These are phyloP conservation scores for Dichetophora obliterata DNA, from an alignment of 2,888 invertebrate genomes.

Conservation along the genomic window DNA sequence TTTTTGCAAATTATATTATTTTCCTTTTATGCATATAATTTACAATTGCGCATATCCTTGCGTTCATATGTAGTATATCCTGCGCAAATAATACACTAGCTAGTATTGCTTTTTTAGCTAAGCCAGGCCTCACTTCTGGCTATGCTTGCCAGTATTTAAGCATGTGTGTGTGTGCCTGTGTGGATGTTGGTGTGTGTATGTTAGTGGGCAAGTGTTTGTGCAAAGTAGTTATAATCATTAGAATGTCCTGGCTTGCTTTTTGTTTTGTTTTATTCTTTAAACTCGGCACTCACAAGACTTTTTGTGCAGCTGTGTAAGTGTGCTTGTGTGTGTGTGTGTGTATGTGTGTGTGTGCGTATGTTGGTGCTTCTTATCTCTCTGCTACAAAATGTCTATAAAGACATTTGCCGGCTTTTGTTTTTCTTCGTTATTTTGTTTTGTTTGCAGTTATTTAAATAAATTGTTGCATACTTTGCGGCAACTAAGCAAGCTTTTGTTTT, in stretches of 20 bases:
- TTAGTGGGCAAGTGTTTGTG: no score
- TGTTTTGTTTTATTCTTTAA: neutral
- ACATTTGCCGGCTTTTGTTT: conserved; percentile 17
- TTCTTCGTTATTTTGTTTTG: conserved; percentile 43
- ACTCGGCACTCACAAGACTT: neutral
- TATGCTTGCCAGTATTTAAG: conserved; percentile 38
- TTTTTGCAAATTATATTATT: neutral
- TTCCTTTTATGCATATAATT: conserved; percentile 30
- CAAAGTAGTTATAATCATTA: conserved; percentile 34
- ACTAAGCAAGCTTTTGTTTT: conserved; percentile 47
- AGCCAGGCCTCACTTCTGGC: neutral
- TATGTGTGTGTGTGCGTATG: conserved; percentile 43
- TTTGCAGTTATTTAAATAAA: conserved; percentile 58
- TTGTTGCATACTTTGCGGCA: conserved; percentile 66
- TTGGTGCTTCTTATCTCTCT: conserved; percentile 49
- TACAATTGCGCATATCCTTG: conserved; percentile 40
- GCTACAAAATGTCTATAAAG: conserved; percentile 44
- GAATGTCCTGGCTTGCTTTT: conserved; percentile 17
- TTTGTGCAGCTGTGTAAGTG: neutral
- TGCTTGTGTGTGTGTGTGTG: no score
- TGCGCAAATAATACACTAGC: conserved; percentile 37
- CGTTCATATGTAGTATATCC: conserved; percentile 29
- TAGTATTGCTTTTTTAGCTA: neutral
- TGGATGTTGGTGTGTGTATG: conserved; percentile 25
- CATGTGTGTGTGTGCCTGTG: neutral